Evolutionary conservation across 1,140 invertebrate genomes (phyloP).

Genomic region (Brachionus manjavacas): DNA sequence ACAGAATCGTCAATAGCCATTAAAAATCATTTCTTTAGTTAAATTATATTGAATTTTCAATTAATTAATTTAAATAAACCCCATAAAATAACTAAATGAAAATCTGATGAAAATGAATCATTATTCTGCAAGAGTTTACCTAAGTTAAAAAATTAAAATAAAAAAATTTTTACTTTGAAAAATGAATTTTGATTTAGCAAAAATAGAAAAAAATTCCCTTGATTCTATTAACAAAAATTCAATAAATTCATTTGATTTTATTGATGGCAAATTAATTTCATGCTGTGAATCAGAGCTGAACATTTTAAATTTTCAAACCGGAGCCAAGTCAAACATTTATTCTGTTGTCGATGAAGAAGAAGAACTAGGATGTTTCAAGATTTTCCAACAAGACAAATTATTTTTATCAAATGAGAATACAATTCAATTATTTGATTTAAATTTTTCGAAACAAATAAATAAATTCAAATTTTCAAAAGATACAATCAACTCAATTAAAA

Average conservation of each 20-base stretch:
- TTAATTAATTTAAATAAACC: too few species aligned
- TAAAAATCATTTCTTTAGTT: too few species aligned
- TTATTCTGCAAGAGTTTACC: neutral
- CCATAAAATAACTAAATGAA: neutral
- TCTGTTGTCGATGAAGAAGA: neutral
- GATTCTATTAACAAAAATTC: neutral
- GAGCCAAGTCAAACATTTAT: neutral
- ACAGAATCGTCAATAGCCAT: too few species aligned
- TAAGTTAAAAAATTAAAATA: neutral
- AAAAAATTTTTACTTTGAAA: neutral
- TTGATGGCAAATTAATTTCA: neutral
- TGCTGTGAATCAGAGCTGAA: slow-evolving; percentile 1
- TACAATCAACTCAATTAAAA: neutral
- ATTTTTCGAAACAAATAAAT: neutral
- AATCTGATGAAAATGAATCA: neutral
- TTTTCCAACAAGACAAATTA: neutral
- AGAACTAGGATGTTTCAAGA: neutral
- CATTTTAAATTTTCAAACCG: neutral
- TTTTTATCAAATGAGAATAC: neutral
- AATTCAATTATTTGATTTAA: slow-evolving; percentile 1
- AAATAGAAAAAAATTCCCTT: neutral
- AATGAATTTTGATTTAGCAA: neutral
- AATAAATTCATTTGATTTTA: neutral
- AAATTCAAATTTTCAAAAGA: slow-evolving; percentile 26
- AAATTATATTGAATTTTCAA: too few species aligned